Conservation (phyloP, 2,113 vertebrate genomes). For the Corvus cornix region DNA sequence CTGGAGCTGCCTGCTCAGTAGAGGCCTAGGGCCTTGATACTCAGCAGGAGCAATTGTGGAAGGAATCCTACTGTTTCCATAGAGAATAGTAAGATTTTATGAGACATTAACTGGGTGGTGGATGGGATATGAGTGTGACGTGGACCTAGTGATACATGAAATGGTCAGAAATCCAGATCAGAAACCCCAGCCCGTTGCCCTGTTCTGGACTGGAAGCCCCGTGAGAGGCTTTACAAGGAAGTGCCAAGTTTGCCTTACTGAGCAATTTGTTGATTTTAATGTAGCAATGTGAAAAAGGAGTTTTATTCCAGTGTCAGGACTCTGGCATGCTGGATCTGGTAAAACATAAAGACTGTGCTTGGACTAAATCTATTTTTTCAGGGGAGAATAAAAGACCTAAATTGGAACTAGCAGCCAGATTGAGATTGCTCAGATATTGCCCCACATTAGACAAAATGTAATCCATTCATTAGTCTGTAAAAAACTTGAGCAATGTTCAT, state of each 20-base stretch:
- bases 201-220: neutral
- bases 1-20: neutral
- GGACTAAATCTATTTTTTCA: neutral
- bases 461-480: neutral
- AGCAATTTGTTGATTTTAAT: neutral
- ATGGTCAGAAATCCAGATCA: neutral
- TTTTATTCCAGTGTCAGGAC: neutral
- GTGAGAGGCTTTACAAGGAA: neutral
- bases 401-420: neutral
- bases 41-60: neutral
- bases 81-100: neutral
- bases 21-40: neutral
- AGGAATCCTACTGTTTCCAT: neutral
- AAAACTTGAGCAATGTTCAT: neutral
- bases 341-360: neutral
- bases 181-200: neutral
- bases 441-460: neutral
- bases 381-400: neutral
- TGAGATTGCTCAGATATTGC: neutral
- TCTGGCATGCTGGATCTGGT: neutral
- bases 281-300: neutral
- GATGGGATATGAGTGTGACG: neutral
- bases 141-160: neutral
- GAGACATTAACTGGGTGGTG: neutral
- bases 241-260: neutral